These are phyloP conservation scores for Bimastos eiseni DNA, from an alignment of 2,888 invertebrate genomes.

Conservation along the genomic window DNA sequence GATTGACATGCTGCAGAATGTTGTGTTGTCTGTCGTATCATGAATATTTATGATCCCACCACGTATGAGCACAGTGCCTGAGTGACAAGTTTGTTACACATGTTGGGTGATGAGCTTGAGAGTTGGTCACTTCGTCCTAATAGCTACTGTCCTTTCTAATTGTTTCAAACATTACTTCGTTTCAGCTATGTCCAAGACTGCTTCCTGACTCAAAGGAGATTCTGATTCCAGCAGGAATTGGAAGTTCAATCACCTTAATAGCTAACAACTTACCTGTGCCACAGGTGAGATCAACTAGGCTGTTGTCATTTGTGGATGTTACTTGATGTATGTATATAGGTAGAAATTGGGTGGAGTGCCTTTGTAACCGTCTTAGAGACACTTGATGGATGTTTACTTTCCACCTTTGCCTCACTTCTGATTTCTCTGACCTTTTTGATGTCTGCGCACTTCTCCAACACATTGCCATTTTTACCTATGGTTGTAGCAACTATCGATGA, in stretches of 20 bases:
- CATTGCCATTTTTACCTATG: not conserved
- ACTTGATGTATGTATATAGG: not conserved
- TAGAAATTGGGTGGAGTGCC: not conserved
- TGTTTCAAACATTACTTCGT: not conserved
- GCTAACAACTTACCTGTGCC: slow-evolving; percentile 7
- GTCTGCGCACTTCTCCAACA: not conserved
- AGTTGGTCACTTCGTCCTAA: not conserved
- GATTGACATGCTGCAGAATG: not conserved
- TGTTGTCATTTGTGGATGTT: not conserved
- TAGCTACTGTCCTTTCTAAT: not conserved
- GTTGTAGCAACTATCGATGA: not conserved
- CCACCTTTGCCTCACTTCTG: not conserved
- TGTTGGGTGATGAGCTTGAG: not conserved
- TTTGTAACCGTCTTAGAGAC: not conserved
- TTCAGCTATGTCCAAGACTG: slow-evolving; percentile 7
- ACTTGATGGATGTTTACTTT: not conserved
- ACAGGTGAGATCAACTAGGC: not conserved
- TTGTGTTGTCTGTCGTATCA: not conserved
- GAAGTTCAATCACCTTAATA: not conserved
- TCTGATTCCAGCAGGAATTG: slow-evolving; percentile 17
- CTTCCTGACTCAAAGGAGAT: not conserved
- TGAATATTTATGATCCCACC: not conserved
- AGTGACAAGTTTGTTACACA: not conserved
- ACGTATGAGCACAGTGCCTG: not conserved
- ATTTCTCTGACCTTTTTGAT: not conserved